phyloP scores from a whole-genome alignment of 2,888 invertebrate species.

The Leistus spinibarbis region DNA sequence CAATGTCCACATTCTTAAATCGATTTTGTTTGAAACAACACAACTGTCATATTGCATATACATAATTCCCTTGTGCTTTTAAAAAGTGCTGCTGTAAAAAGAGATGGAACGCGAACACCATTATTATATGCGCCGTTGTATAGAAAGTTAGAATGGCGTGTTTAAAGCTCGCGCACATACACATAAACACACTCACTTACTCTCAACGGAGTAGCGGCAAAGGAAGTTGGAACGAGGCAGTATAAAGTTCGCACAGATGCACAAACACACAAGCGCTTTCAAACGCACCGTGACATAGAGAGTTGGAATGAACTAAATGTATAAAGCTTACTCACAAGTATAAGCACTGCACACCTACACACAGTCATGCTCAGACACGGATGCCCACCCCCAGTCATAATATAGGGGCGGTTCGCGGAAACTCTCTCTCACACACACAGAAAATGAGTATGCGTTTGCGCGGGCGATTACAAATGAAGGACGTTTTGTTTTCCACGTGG shows the following conservation, averaged over 20 bases:
- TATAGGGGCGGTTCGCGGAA: neutral
- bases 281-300: neutral
- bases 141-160: neutral
- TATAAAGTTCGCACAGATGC: neutral
- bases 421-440: neutral
- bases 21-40: neutral
- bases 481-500: conserved; percentile 35
- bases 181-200: neutral
- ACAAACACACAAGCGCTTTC: neutral
- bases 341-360: neutral
- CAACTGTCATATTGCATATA: neutral
- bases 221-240: neutral
- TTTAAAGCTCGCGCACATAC: neutral
- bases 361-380: neutral
- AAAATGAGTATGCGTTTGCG: neutral
- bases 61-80: neutral
- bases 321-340: neutral
- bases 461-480: conserved; percentile 18
- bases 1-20: neutral
- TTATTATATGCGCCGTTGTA: neutral
- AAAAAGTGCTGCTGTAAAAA: neutral
- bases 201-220: neutral
- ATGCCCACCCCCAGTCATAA: neutral
- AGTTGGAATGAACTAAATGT: neutral
- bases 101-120: neutral